Evolutionary conservation across 2,113 vertebrate species (phyloP).

Genomic region (Pedionomus torquatus): DNA sequence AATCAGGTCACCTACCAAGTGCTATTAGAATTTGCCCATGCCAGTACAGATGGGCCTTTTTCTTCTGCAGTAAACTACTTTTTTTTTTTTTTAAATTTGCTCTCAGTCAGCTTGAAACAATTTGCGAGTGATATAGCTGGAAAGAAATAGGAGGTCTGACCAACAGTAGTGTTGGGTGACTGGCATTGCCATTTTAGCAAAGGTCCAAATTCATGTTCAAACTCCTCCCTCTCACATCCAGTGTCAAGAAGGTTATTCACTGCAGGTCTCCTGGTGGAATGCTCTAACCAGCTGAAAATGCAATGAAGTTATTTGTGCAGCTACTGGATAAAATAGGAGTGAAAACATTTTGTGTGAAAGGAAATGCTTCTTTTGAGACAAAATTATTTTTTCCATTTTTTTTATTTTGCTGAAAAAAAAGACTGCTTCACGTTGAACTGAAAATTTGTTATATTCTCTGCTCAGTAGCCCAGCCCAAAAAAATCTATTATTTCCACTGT

Average conservation of each 20-base stretch:
- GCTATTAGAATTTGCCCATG: background rate
- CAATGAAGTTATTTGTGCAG: slow-evolving; percentile 8
- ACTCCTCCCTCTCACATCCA: background rate
- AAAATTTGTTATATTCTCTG: background rate
- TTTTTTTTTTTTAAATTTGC: too few relatives aligned
- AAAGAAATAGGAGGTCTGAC: background rate
- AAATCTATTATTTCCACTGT: background rate
- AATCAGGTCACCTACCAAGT: background rate
- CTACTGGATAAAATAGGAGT: background rate
- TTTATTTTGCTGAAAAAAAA: background rate
- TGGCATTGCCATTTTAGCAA: background rate
- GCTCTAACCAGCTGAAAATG: background rate
- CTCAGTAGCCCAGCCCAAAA: background rate
- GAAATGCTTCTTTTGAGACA: background rate
- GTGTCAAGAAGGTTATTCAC: background rate
- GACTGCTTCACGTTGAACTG: background rate
- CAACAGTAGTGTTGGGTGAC: background rate
- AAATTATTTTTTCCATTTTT: background rate
- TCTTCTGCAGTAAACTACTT: background rate
- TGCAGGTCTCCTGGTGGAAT: background rate
- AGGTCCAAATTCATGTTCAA: background rate
- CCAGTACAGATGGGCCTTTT: background rate
- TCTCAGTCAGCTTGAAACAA: background rate
- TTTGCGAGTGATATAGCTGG: background rate
- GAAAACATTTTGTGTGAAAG: background rate